Evolutionary conservation across 2,113 vertebrate genomes (phyloP), one percentile per base, ranked within the genome.

Genomic region (Grammomys dolichurus): DNA sequence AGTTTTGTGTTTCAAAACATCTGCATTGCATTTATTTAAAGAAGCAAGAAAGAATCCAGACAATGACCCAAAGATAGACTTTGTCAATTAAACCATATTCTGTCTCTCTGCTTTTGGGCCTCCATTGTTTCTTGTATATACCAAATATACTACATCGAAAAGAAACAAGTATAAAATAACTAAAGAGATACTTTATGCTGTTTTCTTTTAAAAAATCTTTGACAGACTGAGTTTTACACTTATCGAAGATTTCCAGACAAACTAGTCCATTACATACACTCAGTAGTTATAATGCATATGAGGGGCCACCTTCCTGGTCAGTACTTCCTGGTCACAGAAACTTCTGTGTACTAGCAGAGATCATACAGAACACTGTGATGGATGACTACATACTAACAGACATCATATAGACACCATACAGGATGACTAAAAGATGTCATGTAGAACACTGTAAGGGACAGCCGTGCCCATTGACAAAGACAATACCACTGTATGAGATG

Each of bases 141-240:
- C 36, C 43, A 40, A 90, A 96, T 92, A 90, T 54, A 89, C 69
- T 95, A 81, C 84, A 75, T 80, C 28, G 91, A 93, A 51, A 91
- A 63, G 65, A 28, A 95, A 88, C 77, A 72, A 85, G 26, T 36
- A 31, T 33, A 78, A 84, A 76, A 70, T 93, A 76, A 93, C n/a
- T 82, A 93, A 87, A 91, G 58, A 73, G 5, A 67, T 36, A 56
- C 67, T 46, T 76, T 87, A 19, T 54, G 1, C 36, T 48, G 2
- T 46, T 48, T 89, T 85, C 31, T 92, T 26, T 1, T 56, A 89
- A 92, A 5, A 46, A 51, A 84, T 72, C 51, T 65, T 96, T 54
- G 28, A 95, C 93, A 76, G 36, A 5, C 63, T 43, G 0, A 19
- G 4, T 46, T 86, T 89, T 91, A 89, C 0, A 70, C 4, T 73